These are phyloP conservation scores for Bacillus rossius DNA, from an alignment of 1,140 invertebrate species.

Conservation along the genomic window DNA sequence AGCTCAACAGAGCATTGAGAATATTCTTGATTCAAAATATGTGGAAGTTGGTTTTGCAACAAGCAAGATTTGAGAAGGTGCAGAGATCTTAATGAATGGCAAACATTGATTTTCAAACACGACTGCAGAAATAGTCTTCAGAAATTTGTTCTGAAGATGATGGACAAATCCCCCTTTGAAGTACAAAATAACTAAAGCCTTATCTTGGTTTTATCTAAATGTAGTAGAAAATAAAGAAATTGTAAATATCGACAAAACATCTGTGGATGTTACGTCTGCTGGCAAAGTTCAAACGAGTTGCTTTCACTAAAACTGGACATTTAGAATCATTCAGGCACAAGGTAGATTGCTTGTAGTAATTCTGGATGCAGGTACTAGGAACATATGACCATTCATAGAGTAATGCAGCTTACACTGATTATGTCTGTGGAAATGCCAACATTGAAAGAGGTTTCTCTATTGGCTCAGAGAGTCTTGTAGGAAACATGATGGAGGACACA, in stretches of 20 bases:
- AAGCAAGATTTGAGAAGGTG: slow-evolving; percentile 1
- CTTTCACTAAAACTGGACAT: background rate
- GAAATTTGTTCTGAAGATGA: slow-evolving; percentile 6
- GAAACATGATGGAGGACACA: slow-evolving; percentile 19
- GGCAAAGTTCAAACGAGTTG: too few relatives aligned
- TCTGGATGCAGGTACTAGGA: slow-evolving; percentile 9
- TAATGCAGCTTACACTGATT: slow-evolving; percentile 17
- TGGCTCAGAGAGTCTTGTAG: slow-evolving; percentile 16
- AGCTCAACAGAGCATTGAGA: too few relatives aligned
- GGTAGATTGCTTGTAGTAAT: slow-evolving; percentile 4
- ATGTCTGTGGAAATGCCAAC: background rate
- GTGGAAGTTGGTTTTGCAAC: slow-evolving; percentile 13
- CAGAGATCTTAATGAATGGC: slow-evolving; percentile 2
- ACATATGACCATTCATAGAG: background rate
- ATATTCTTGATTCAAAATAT: background rate
- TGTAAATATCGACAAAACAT: too few relatives aligned
- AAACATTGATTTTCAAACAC: slow-evolving; percentile 9
- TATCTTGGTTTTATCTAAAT: slow-evolving; percentile 9
- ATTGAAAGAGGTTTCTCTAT: slow-evolving; percentile 9
- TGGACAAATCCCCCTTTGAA: slow-evolving; percentile 3
- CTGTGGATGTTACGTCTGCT: too few relatives aligned
- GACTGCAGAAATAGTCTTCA: slow-evolving; percentile 11
- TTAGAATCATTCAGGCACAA: slow-evolving; percentile 4
- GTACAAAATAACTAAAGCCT: slow-evolving; percentile 5
- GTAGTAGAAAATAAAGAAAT: too few relatives aligned